Evolutionary conservation across 2,888 invertebrate species (phyloP), one percentile per base, ranked within the genome.

Genomic region (Yponomeuta cagnagella): DNA sequence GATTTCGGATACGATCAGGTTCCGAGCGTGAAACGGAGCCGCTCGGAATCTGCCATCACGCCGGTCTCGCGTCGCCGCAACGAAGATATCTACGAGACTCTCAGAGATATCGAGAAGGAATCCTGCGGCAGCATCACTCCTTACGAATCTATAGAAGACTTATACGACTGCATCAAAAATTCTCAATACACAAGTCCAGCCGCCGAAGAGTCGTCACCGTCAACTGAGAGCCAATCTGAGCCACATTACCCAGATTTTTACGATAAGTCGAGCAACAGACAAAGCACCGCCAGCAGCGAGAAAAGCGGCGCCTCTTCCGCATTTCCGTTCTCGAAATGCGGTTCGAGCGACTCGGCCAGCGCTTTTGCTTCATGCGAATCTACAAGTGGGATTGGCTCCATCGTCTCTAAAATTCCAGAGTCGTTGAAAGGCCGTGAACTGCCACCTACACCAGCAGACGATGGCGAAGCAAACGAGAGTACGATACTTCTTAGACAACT

Each of bases 401-500:
- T 89, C 74, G 83, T 80, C 72, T 79, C 86, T 48, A 90, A 90
- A 77, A 83, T 89, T 73, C 83, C 88, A 52, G 86, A 88, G 74
- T 82, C 86, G 5, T 74, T 90, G 70, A 90, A 88, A 75, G 80
- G 84, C 73, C 84, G 91, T 70, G 89, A 90, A 75, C 76, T 92
- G 72, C 92, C 91, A 66, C 82, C 84, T 63, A 84, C 89, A 37
- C 89, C 91, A 43, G 52, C 52, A 58, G 52, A 58, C 15, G 75
- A 77, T n/a, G 48, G 31, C 70, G 85, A 83, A 72, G 82, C 81
- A 71, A 86, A 82, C 74, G 92, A 92, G 75, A 92, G 92, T 74
- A 83, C 85, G 43, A 92, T 92, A 74, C 81, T 92, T 80, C 76
- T 92, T 74, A 90, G 88, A 79, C 94, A 94, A 78, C 86, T 95